Evolutionary conservation across 2,888 invertebrate genomes (phyloP).

Genomic region (Brachynemurus nebulosus): DNA sequence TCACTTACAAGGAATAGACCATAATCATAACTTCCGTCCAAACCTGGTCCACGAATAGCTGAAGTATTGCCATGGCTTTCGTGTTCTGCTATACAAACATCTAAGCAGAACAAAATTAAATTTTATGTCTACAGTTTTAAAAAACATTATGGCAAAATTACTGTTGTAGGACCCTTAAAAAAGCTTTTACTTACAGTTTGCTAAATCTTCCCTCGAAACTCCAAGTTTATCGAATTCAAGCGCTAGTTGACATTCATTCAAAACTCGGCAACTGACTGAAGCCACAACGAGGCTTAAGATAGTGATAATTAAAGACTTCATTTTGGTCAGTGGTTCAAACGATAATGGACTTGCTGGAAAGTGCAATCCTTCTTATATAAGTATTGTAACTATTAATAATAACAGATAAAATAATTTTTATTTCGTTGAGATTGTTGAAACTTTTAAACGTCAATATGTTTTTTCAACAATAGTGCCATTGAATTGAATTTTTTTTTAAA

Average conservation of each 20-base stretch:
- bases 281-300: background rate
- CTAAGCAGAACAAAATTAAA: too few species aligned
- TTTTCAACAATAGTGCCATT: too few species aligned
- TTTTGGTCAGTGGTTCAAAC: background rate
- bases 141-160: too few species aligned
- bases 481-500: too few species aligned
- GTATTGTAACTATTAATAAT: background rate
- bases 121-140: too few species aligned
- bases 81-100: constrained; percentile 37
- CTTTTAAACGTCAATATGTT: too few species aligned
- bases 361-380: too few species aligned
- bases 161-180: too few species aligned
- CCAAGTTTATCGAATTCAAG: constrained; percentile 24
- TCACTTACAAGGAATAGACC: constrained; percentile 39
- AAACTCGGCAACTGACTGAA: constrained; percentile 10
- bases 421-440: too few species aligned
- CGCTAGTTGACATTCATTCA: constrained; percentile 26
- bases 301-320: background rate
- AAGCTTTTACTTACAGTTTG: constrained; percentile 26
- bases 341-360: background rate
- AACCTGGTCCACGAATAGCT: constrained; percentile 31
- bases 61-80: constrained; percentile 37
- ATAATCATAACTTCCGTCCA: constrained; percentile 37
- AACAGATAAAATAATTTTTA: too few species aligned
- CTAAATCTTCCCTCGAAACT: constrained; percentile 25